Evolutionary conservation across 2,888 invertebrate species (phyloP).

Genomic region (Tromatobia lineatoria): DNA sequence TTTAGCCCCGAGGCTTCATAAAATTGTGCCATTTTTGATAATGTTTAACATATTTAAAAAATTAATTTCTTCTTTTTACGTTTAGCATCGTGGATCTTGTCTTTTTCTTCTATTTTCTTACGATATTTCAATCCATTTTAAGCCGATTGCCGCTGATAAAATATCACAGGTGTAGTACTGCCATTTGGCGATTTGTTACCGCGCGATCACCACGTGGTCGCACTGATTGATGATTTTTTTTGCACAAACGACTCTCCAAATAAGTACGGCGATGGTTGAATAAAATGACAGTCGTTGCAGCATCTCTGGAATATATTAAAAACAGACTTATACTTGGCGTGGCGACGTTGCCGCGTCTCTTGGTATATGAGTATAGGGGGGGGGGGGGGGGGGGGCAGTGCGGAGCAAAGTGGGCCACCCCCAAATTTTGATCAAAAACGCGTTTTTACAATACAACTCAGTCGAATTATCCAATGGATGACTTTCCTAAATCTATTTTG

Average conservation of each 20-base stretch:
- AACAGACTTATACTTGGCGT: neutral
- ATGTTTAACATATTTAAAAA: too few relatives aligned
- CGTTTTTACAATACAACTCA: too few relatives aligned
- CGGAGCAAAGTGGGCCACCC: too few relatives aligned
- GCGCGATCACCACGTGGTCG: neutral
- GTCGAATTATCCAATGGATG: too few relatives aligned
- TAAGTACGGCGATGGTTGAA: constrained; percentile 74
- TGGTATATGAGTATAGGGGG: too few relatives aligned
- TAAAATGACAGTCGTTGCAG: constrained; percentile 76
- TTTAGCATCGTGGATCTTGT: constrained; percentile 16
- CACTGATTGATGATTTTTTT: neutral
- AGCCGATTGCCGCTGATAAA: constrained; percentile 73
- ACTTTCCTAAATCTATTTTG: too few relatives aligned
- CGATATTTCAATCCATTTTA: constrained; percentile 7
- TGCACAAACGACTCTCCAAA: constrained; percentile 61
- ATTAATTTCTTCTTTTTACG: neutral
- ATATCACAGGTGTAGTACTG: constrained; percentile 47
- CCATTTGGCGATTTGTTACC: neutral
- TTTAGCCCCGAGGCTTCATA: neutral
- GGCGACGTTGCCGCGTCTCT: too few relatives aligned
- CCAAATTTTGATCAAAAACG: too few relatives aligned
- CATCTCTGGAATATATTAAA: constrained; percentile 68
- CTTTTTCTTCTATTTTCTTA: neutral
- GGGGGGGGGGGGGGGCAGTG: too few relatives aligned
- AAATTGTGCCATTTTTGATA: neutral